Conservation (phyloP, 2,113 vertebrate genomes). For the Cinclus mexicanus region DNA sequence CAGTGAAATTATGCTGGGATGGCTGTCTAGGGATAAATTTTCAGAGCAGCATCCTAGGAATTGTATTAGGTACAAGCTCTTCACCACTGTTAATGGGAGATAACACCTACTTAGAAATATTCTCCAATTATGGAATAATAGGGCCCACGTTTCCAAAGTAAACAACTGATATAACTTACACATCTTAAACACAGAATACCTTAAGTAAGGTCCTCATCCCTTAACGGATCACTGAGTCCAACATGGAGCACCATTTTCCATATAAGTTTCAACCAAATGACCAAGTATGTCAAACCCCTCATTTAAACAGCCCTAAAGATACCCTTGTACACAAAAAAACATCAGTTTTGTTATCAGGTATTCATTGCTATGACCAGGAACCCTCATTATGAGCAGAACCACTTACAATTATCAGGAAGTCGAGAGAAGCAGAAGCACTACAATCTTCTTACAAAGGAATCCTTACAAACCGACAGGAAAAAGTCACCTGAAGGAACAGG, state of each 20-base stretch:
- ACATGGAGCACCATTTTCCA: neutral
- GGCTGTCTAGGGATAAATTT: neutral
- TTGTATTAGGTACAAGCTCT: neutral
- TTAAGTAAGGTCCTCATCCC: neutral
- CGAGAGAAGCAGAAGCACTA: neutral
- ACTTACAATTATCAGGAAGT: neutral
- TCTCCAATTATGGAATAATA: neutral
- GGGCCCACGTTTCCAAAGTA: neutral
- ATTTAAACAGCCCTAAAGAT: neutral
- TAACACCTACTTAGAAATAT: neutral
- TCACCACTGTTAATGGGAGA: neutral
- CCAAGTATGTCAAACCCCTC: neutral
- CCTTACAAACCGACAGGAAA: rapidly evolving
- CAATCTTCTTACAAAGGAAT: neutral
- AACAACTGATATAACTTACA: neutral
- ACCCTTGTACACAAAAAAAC: neutral
- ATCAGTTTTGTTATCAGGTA: neutral
- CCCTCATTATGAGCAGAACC: neutral
- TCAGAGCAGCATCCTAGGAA: neutral
- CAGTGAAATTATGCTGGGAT: neutral
- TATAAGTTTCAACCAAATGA: rapidly evolving
- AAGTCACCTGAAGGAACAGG: neutral
- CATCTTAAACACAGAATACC: neutral
- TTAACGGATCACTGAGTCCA: rapidly evolving
- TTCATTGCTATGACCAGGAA: neutral